A percentile compares a stretch with the other conserved stretches of the same genome.
phyloP scores from a whole-genome alignment of 1,140 invertebrate genomes.

The Agraylea sexmaculata region DNA sequence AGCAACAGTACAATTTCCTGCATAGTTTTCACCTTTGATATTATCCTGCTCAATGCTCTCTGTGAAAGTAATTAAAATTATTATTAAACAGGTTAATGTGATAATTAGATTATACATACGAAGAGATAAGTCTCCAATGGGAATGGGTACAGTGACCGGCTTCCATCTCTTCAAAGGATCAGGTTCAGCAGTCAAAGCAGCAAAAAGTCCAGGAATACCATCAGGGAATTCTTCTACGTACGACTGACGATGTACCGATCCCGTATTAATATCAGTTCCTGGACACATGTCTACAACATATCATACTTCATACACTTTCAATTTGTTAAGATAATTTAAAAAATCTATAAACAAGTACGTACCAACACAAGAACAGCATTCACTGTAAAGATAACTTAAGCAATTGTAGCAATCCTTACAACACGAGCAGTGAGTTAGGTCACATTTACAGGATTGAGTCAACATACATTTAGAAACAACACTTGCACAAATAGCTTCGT shows the following conservation, averaged over 20 bases:
- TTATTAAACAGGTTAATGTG: not conserved
- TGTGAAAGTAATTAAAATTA: slow-evolving; percentile 24
- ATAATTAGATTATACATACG: slow-evolving; percentile 10
- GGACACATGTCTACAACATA: slow-evolving; percentile 70
- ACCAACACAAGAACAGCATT: slow-evolving; percentile 95
- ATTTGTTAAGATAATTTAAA: not conserved
- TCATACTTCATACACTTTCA: not conserved
- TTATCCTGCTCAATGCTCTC: slow-evolving; percentile 53
- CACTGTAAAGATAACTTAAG: slow-evolving; percentile 74
- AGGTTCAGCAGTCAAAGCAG: slow-evolving; percentile 65
- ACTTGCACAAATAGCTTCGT: slow-evolving; percentile 83
- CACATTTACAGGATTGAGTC: slow-evolving; percentile 90
- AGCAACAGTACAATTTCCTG: slow-evolving; percentile 84
- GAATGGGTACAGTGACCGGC: slow-evolving; percentile 66
- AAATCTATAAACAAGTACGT: too few species aligned
- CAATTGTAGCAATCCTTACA: slow-evolving; percentile 88
- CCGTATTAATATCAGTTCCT: slow-evolving; percentile 62
- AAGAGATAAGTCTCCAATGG: slow-evolving; percentile 27
- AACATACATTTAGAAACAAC: slow-evolving; percentile 93
- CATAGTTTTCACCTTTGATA: slow-evolving; percentile 48
- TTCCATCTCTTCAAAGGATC: slow-evolving; percentile 64
- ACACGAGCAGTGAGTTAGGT: slow-evolving; percentile 80
- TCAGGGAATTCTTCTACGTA: slow-evolving; percentile 79
- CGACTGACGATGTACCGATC: slow-evolving; percentile 61
- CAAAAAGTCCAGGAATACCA: slow-evolving; percentile 71